Evolutionary conservation across 2,113 vertebrate genomes (phyloP).

Genomic region (Siniperca knerii): DNA sequence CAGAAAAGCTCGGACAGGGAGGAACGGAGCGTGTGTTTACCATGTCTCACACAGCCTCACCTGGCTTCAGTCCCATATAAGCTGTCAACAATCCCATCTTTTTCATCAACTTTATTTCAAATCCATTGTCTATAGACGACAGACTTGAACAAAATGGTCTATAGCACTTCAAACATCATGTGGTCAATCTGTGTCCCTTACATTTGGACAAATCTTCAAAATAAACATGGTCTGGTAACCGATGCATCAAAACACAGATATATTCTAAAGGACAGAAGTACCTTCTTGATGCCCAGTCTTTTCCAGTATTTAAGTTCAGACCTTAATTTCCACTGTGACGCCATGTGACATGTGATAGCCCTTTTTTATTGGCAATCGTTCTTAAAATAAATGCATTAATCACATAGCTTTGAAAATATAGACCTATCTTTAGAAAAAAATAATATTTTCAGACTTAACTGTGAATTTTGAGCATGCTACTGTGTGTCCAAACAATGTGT

Average conservation of each 20-base stretch:
- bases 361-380: conserved; percentile 29
- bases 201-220: conserved; percentile 8
- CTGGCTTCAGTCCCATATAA: conserved; percentile 76
- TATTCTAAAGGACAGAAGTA: conserved; percentile 2
- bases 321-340: conserved; percentile 65
- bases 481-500: conserved; percentile 59
- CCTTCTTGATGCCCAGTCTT: conserved; percentile 33
- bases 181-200: neutral
- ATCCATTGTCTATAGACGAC: neutral
- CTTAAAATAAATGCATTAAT: conserved; percentile 32
- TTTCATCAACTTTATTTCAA: conserved; percentile 8
- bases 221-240: neutral
- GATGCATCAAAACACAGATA: conserved; percentile 13
- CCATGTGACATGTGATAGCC: conserved; percentile 59
- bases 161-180: conserved; percentile 32
- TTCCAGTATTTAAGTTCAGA: conserved; percentile 54
- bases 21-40: conserved; percentile 54
- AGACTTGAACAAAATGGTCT: conserved; percentile 6
- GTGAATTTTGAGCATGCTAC: conserved; percentile 77
- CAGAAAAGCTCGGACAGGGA: conserved; percentile 51
- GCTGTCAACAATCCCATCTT: neutral
- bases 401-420: conserved; percentile 41
- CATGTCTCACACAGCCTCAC: conserved; percentile 68
- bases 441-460: conserved; percentile 66
- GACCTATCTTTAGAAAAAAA: conserved; percentile 38